These are phyloP conservation scores for Gastrophryne carolinensis DNA, from an alignment of 2,797 vertebrate species.

Conservation along the genomic window DNA sequence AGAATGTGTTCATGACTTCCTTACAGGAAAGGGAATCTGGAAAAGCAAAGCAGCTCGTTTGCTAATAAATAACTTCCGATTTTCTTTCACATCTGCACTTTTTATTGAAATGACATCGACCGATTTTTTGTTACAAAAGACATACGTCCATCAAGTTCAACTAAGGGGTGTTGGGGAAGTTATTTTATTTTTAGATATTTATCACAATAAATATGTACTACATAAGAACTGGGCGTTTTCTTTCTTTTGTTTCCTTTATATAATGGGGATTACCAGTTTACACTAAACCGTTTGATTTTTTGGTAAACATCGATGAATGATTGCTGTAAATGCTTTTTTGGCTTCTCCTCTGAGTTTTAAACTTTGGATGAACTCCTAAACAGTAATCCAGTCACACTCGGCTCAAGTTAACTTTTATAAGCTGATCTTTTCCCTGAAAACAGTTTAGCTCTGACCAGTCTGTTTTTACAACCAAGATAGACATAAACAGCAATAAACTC, in stretches of 20 bases:
- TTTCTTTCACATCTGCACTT: neutral
- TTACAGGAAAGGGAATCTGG: neutral
- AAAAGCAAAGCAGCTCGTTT: neutral
- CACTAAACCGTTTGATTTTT: neutral
- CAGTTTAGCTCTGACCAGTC: constrained; percentile 32
- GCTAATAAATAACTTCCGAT: neutral
- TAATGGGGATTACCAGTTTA: no score
- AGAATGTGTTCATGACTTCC: neutral
- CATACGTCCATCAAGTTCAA: no score
- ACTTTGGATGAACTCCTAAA: constrained; percentile 56
- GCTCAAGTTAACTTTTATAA: constrained; percentile 43
- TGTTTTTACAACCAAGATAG: constrained; percentile 57
- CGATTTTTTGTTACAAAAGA: neutral
- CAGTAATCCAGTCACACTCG: constrained; percentile 39
- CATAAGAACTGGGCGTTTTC: no score
- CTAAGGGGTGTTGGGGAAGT: no score
- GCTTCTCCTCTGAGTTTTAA: constrained; percentile 40
- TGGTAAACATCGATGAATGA: neutral
- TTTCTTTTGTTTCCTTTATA: no score
- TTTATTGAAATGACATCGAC: neutral
- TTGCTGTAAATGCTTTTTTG: constrained; percentile 17
- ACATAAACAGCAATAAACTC: constrained; percentile 70
- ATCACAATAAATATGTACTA: no score
- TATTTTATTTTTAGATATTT: no score
- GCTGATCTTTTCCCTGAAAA: constrained; percentile 51